A percentile compares a stretch with the other conserved stretches of the same genome.
Conservation (phyloP, 1,140 invertebrate genomes). For the Apis cerana region DNA sequence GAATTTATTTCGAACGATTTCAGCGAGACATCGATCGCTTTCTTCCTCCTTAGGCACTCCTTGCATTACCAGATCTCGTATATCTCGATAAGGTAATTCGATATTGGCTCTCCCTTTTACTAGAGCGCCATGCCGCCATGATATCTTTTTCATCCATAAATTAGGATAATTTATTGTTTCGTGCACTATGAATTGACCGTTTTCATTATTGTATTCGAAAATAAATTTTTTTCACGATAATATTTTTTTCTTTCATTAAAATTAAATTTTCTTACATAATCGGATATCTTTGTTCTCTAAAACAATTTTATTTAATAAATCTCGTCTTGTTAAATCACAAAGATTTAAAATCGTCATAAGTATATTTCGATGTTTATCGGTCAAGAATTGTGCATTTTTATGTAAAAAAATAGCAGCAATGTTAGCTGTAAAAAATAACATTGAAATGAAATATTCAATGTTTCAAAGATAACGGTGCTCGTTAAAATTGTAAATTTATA, state of each 20-base stretch:
- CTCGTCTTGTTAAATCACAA: slow-evolving; percentile 30
- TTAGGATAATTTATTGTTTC: slow-evolving; percentile 54
- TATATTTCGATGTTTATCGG: not conserved
- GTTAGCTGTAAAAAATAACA: slow-evolving; percentile 42
- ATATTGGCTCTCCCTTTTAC: not conserved
- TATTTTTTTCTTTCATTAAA: not conserved
- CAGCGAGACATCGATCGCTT: slow-evolving; percentile 71
- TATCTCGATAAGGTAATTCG: slow-evolving; percentile 25
- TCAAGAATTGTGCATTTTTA: slow-evolving; percentile 37
- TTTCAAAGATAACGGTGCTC: not conserved
- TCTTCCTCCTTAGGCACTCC: slow-evolving; percentile 72
- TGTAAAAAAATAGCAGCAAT: slow-evolving; percentile 37
- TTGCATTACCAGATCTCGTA: slow-evolving; percentile 53
- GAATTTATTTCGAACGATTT: slow-evolving; percentile 47
- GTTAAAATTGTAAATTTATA: not conserved
- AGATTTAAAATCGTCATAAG: slow-evolving; percentile 27
- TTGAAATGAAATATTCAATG: not conserved
- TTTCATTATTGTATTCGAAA: not conserved
- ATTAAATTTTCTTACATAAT: slow-evolving; percentile 28
- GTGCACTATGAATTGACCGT: slow-evolving; percentile 24
- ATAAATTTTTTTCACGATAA: not conserved
- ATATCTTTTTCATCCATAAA: slow-evolving; percentile 66
- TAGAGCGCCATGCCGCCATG: slow-evolving; percentile 54
- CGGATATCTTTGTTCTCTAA: slow-evolving; percentile 20
- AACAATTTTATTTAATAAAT: slow-evolving; percentile 5